phyloP scores from a whole-genome alignment of 2,888 invertebrate genomes.

The Dasysyrphus tricinctus region DNA sequence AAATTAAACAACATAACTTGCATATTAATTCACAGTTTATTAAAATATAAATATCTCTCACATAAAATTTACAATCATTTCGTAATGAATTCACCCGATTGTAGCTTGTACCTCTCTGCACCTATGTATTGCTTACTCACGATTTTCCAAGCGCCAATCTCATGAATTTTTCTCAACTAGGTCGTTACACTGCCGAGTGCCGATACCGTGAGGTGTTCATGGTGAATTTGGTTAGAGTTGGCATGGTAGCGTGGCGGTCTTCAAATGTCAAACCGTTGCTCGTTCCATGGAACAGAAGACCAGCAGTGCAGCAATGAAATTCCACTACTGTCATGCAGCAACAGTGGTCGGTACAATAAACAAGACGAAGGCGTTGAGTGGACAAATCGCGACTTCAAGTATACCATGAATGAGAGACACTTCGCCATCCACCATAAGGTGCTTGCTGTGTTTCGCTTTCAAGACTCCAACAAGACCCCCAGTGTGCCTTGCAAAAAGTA shows the following conservation, averaged over 20 bases:
- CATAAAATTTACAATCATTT: constrained; percentile 31
- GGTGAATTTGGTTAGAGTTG: neutral
- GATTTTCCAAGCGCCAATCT: constrained; percentile 50
- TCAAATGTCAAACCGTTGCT: constrained; percentile 61
- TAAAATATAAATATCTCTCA: constrained; percentile 3
- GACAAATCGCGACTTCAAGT: constrained; percentile 45
- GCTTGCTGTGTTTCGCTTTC: constrained; percentile 5
- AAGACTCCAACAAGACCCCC: constrained; percentile 13
- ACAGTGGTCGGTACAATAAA: constrained; percentile 36
- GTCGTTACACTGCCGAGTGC: constrained; percentile 42
- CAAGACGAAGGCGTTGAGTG: constrained; percentile 63
- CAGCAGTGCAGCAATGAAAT: constrained; percentile 44
- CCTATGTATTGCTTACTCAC: constrained; percentile 23
- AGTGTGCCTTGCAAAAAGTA: neutral
- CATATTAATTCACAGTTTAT: constrained; percentile 47
- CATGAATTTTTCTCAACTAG: constrained; percentile 59
- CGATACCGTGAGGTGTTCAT: neutral
- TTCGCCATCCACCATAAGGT: constrained; percentile 32
- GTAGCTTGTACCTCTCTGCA: neutral
- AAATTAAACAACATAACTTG: constrained; percentile 42
- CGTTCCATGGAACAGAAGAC: constrained; percentile 28
- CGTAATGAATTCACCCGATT: constrained; percentile 36
- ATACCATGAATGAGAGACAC: constrained; percentile 10
- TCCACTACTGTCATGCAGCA: constrained; percentile 23
- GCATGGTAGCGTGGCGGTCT: constrained; percentile 12